A percentile compares a stretch with the other conserved stretches of the same genome.
Conservation (phyloP, 2,888 invertebrate genomes). For the Dicyrtomina minuta region DNA sequence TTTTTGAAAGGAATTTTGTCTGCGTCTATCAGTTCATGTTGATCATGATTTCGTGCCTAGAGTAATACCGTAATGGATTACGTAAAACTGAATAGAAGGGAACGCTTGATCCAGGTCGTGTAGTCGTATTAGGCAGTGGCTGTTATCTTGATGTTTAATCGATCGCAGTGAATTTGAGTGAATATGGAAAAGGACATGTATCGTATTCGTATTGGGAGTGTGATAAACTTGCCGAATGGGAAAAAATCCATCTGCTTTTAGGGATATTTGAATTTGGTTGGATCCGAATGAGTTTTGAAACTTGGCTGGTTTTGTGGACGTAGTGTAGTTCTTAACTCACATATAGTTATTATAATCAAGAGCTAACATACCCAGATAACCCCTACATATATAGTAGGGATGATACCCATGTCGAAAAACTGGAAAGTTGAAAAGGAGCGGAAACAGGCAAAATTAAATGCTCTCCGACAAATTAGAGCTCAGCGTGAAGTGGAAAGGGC, state of each 20-base stretch:
- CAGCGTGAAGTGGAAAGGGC: constrained; percentile 48
- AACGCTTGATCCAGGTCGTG: background rate
- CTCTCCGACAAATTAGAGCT: constrained; percentile 49
- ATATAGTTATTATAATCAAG: too few relatives aligned
- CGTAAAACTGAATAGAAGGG: background rate
- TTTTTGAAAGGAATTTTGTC: too few relatives aligned
- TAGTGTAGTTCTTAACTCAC: too few relatives aligned
- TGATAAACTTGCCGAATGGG: too few relatives aligned
- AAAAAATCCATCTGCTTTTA: too few relatives aligned
- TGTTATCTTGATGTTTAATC: constrained; percentile 9
- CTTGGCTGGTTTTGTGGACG: too few relatives aligned
- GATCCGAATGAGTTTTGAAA: too few relatives aligned
- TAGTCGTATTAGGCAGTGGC: too few relatives aligned
- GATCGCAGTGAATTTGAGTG: background rate
- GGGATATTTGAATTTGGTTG: too few relatives aligned
- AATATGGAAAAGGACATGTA: background rate
- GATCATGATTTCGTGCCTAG: constrained; percentile 13
- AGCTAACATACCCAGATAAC: too few relatives aligned
- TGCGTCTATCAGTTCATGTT: too few relatives aligned
- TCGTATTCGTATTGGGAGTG: too few relatives aligned
- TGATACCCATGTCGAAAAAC: constrained; percentile 33
- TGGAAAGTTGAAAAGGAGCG: constrained; percentile 54
- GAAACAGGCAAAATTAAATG: constrained; percentile 53
- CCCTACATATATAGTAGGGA: background rate
- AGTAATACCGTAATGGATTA: background rate